Percentiles rank a stretch among this genome's conserved stretches.
Evolutionary conservation across 2,797 vertebrate species (phyloP).

Genomic region (Tauraco hartlaubi): DNA sequence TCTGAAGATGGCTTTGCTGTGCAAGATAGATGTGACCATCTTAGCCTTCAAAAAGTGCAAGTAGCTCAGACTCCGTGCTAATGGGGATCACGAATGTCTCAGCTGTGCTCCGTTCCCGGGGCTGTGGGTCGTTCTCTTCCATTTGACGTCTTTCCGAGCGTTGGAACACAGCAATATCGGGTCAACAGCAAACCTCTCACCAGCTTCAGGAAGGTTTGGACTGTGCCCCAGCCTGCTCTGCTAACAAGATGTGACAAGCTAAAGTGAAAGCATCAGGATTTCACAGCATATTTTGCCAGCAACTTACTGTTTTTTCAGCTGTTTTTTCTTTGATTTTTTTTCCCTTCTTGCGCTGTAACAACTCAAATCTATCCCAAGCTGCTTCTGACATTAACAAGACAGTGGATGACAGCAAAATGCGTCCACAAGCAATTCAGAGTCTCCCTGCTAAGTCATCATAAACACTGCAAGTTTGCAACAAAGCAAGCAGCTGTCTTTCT

Average conservation of each 20-base stretch:
- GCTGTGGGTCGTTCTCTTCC: not conserved
- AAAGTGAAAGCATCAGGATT: not conserved
- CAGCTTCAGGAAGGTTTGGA: not conserved
- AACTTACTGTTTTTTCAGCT: not conserved
- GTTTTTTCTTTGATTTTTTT: not conserved
- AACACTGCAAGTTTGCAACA: not conserved
- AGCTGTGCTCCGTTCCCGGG: not conserved
- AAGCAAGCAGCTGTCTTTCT: not conserved
- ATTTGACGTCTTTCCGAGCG: not conserved
- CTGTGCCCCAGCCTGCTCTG: not conserved
- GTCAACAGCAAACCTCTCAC: not conserved
- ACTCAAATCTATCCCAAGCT: not conserved
- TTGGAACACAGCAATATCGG: not conserved
- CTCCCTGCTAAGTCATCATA: not conserved
- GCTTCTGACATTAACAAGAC: constrained; percentile 11
- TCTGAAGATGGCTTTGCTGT: not conserved
- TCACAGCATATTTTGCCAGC: not conserved
- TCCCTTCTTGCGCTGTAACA: not conserved
- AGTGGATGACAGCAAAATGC: not conserved
- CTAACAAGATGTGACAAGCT: not conserved
- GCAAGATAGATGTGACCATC: not conserved
- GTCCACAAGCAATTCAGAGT: not conserved
- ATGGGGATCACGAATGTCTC: not conserved
- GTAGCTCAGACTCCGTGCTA: not conserved
- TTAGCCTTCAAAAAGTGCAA: not conserved